Evolutionary conservation across 2,888 invertebrate species (phyloP).

Genomic region (Melinaea marsaeus): DNA sequence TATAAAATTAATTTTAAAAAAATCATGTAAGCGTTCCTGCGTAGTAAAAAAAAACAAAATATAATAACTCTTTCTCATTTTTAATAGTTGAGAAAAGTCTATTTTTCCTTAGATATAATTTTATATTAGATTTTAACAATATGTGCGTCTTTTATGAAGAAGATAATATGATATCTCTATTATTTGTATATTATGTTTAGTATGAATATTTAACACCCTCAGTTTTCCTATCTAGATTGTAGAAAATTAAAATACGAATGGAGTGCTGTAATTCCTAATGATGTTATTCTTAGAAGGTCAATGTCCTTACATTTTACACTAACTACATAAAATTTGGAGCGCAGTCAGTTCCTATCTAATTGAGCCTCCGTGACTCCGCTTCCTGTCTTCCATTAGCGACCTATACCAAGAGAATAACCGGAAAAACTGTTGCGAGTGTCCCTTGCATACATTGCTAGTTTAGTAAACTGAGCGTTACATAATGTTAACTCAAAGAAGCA

Average conservation of each 20-base stretch:
- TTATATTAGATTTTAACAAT: no score
- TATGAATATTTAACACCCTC: no score
- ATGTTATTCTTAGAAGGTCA: constrained; percentile 39
- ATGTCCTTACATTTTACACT: constrained; percentile 54
- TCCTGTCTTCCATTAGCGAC: constrained; percentile 61
- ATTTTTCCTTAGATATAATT: no score
- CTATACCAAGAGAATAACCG: constrained; percentile 33
- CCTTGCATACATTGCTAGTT: constrained; percentile 20
- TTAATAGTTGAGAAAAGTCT: no score
- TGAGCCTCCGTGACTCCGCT: constrained; percentile 64
- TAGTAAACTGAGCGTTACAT: background rate
- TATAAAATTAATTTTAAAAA: no score
- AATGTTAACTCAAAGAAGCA: constrained; percentile 5
- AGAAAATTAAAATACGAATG: background rate
- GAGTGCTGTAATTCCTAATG: constrained; percentile 20
- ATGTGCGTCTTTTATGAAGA: no score
- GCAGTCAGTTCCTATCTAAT: constrained; percentile 62
- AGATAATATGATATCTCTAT: no score
- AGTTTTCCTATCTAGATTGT: no score
- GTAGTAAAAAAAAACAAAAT: no score
- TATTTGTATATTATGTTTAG: no score
- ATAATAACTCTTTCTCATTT: no score
- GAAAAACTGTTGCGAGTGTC: constrained; percentile 10
- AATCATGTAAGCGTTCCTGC: no score
- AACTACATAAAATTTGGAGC: constrained; percentile 67